Conservation (phyloP, 2,797 vertebrate genomes). For the Pipistrellus kuhlii region DNA sequence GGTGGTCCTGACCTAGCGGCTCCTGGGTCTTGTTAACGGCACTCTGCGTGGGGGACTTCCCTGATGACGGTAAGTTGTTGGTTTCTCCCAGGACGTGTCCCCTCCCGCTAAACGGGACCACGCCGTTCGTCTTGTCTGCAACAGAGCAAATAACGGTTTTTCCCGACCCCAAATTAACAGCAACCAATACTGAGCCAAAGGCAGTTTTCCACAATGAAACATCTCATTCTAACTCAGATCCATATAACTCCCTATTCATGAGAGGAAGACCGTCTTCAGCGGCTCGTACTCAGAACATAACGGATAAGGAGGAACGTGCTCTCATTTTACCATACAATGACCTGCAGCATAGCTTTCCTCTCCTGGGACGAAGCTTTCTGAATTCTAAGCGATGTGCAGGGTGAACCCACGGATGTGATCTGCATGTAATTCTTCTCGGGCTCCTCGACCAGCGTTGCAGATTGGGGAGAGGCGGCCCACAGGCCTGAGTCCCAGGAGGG, state of each 20-base stretch:
- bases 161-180: neutral
- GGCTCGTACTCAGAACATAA: neutral
- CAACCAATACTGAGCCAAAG: neutral
- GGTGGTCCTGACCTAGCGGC: slow-evolving; percentile 19
- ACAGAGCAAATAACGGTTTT: slow-evolving; percentile 42
- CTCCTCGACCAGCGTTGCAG: neutral
- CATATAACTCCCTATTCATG: neutral
- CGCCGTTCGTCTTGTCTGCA: slow-evolving; percentile 85
- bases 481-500: neutral
- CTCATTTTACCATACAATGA: neutral
- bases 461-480: neutral
- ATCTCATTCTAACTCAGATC: neutral
- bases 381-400: no score
- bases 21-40: slow-evolving; percentile 38
- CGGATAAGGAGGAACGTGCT: neutral
- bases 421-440: neutral
- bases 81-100: slow-evolving; percentile 91
- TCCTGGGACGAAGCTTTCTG: no score
- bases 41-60: slow-evolving; percentile 58
- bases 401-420: neutral
- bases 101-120: slow-evolving; percentile 92
- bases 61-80: slow-evolving; percentile 60
- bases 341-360: neutral
- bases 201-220: neutral
- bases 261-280: neutral